Conservation (phyloP, 2,888 invertebrate genomes). For the Tetheella fluctuosa region DNA sequence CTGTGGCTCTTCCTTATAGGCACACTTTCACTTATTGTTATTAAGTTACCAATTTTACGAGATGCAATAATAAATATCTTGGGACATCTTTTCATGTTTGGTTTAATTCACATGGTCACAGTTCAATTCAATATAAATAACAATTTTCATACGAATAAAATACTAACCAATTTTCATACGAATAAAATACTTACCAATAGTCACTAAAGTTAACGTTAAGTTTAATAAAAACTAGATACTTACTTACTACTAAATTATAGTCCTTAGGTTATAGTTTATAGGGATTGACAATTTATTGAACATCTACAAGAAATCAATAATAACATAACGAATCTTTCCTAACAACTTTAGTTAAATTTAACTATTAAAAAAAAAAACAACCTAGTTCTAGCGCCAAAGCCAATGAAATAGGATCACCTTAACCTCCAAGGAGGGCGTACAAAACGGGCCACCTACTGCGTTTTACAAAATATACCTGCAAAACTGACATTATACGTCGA, state of each 20-base stretch:
- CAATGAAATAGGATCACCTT: slow-evolving; percentile 8
- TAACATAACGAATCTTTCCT: too few species aligned
- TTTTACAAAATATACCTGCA: slow-evolving; percentile 37
- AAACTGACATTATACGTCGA: slow-evolving; percentile 44
- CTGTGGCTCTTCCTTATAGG: slow-evolving; percentile 54
- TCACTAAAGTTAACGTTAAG: too few species aligned
- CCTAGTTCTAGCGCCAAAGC: slow-evolving; percentile 9
- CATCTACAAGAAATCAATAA: too few species aligned
- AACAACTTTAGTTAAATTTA: too few species aligned
- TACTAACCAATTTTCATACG: too few species aligned
- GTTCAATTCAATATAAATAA: neutral
- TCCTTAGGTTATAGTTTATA: too few species aligned
- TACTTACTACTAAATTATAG: too few species aligned
- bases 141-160: neutral
- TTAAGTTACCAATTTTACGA: slow-evolving; percentile 18
- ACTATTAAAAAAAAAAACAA: too few species aligned
- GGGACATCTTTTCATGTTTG: neutral
- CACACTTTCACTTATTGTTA: slow-evolving; percentile 42
- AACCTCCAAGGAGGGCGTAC: neutral
- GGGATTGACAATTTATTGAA: too few species aligned
- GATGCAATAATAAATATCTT: neutral
- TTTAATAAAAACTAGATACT: too few species aligned
- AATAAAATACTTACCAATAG: too few species aligned
- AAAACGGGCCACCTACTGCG: slow-evolving; percentile 35
- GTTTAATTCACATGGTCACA: too few species aligned